Evolutionary conservation across 2,797 vertebrate genomes (phyloP).

Genomic region (Valencia hispanica): DNA sequence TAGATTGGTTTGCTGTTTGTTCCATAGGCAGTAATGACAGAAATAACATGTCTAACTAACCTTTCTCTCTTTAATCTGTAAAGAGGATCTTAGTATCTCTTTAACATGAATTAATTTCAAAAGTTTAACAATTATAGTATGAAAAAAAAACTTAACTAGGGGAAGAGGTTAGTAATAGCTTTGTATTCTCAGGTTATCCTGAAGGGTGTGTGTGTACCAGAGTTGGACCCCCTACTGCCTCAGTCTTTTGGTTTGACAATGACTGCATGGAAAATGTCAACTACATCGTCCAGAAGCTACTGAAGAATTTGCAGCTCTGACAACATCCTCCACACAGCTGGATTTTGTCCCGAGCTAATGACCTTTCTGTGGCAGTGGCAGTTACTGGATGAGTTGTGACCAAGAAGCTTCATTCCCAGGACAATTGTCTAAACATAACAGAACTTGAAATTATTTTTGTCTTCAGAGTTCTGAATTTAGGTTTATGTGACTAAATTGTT

Average conservation of each 20-base stretch:
- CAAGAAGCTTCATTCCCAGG: conserved; percentile 20
- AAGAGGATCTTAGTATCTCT: not conserved
- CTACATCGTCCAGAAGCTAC: conserved; percentile 63
- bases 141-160: not conserved
- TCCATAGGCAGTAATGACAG: not conserved
- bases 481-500: conserved; percentile 14
- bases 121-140: not conserved
- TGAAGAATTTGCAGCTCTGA: conserved; percentile 62
- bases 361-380: conserved; percentile 44
- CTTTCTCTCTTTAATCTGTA: not conserved
- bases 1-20: not conserved
- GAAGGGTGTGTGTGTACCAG: conserved; percentile 40
- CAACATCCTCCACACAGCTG: conserved; percentile 51
- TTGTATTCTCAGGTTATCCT: conserved; percentile 30
- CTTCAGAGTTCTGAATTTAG: conserved; percentile 9
- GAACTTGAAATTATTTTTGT: not conserved
- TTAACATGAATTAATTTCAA: too few species aligned
- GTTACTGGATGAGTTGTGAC: conserved; percentile 32
- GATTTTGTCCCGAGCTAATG: conserved; percentile 55
- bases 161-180: not conserved
- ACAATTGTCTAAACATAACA: conserved; percentile 13
- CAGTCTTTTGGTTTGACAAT: conserved; percentile 35
- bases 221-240: conserved; percentile 44
- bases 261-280: conserved; percentile 66
- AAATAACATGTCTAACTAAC: not conserved